Evolutionary conservation across 1,140 invertebrate genomes (phyloP).

Genomic region (Glossosoma conforme): DNA sequence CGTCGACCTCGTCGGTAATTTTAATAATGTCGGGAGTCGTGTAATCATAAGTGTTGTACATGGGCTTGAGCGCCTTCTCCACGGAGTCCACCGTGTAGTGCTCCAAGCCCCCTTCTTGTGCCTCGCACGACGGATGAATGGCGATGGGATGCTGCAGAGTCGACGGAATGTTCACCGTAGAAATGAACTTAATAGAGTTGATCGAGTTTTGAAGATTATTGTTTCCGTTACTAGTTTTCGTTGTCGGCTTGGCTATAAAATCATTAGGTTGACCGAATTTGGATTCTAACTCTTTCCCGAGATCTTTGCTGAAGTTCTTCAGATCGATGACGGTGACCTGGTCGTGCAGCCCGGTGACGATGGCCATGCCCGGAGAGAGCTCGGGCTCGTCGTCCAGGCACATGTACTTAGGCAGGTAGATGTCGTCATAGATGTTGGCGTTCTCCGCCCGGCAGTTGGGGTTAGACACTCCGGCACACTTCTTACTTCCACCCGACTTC

Average conservation of each 20-base stretch:
- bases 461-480: constrained; percentile 38
- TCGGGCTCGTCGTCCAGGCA: constrained; percentile 48
- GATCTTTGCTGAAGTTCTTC: constrained; percentile 45
- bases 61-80: constrained; percentile 16
- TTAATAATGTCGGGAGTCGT: constrained; percentile 9
- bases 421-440: constrained; percentile 45
- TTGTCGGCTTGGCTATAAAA: constrained; percentile 29
- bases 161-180: constrained; percentile 13
- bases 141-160: constrained; percentile 17
- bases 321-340: constrained; percentile 43
- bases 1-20: constrained; percentile 21
- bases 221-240: constrained; percentile 2
- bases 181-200: constrained; percentile 21
- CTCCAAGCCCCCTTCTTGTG: constrained; percentile 10
- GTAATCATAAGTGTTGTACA: constrained; percentile 4
- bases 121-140: constrained; percentile 13
- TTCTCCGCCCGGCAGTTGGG: constrained; percentile 35
- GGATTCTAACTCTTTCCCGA: constrained; percentile 42
- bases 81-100: constrained; percentile 8
- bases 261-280: constrained; percentile 44
- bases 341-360: constrained; percentile 37
- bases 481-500: constrained; percentile 47
- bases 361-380: constrained; percentile 41
- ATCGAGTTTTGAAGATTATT: constrained; percentile 14
- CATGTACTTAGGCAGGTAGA: constrained; percentile 40